phyloP scores from a whole-genome alignment of 2,888 invertebrate genomes.

The Andrena bucephala region DNA sequence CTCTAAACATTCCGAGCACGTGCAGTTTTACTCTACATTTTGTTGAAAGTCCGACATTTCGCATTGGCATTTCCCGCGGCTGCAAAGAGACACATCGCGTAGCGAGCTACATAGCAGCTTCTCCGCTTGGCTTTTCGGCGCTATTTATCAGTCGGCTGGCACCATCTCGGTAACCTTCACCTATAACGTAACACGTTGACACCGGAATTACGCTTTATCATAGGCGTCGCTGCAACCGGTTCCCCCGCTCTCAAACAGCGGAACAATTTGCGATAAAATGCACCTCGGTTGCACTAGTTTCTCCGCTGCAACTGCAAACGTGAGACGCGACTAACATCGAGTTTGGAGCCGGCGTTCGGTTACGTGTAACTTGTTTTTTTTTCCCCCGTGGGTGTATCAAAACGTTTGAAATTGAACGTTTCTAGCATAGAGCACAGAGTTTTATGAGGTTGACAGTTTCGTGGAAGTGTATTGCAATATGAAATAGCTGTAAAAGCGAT shows the following conservation, averaged over 20 bases:
- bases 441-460: not conserved
- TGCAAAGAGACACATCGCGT: not conserved
- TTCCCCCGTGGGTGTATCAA: not conserved
- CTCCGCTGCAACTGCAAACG: not conserved
- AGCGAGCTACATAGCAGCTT: not conserved
- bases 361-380: not conserved
- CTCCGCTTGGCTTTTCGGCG: constrained; percentile 22
- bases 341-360: constrained; percentile 8
- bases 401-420: not conserved
- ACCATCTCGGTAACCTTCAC: constrained; percentile 55
- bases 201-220: constrained; percentile 46
- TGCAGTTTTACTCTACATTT: constrained; percentile 18
- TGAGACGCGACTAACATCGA: not conserved
- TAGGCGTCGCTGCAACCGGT: constrained; percentile 39
- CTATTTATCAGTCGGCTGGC: constrained; percentile 20
- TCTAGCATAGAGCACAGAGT: no score
- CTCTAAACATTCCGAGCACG: not conserved
- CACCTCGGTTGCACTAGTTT: constrained; percentile 6
- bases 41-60: not conserved
- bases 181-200: constrained; percentile 43
- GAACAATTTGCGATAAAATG: constrained; percentile 24
- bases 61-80: constrained; percentile 8
- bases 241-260: constrained; percentile 29
- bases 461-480: constrained; percentile 12
- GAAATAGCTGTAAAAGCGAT: not conserved